A percentile compares a stretch with the other conserved stretches of the same genome.
Evolutionary conservation across 2,113 vertebrate species (phyloP).

Genomic region (Strigops habroptila): DNA sequence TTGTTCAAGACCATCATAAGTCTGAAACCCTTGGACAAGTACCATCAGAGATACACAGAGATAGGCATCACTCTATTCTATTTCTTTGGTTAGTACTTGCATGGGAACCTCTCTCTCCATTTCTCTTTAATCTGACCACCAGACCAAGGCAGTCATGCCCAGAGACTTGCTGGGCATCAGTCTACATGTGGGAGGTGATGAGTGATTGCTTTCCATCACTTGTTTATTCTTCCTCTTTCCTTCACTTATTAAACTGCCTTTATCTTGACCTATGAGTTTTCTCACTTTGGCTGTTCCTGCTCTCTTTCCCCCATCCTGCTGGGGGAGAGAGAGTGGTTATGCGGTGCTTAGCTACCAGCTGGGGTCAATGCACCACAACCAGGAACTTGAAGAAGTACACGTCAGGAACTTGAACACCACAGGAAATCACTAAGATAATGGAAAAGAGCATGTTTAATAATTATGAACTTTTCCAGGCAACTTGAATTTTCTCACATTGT

Average conservation of each 20-base stretch:
- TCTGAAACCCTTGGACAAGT: background rate
- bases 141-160: background rate
- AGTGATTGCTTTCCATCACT: background rate
- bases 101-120: background rate
- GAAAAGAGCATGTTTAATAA: background rate
- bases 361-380: background rate
- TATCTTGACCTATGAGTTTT: background rate
- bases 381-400: background rate
- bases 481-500: background rate
- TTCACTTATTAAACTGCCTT: background rate
- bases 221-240: background rate
- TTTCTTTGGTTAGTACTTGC: background rate
- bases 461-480: background rate
- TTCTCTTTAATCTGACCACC: background rate
- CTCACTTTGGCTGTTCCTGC: background rate
- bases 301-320: background rate
- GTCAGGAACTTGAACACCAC: background rate
- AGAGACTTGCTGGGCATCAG: background rate
- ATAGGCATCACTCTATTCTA: background rate
- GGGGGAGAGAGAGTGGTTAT: background rate
- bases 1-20: background rate
- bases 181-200: background rate
- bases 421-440: background rate
- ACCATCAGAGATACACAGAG: background rate
- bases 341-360: background rate